Evolutionary conservation across 1,140 invertebrate species (phyloP).

Genomic region (Fragariocoptes setiger): DNA sequence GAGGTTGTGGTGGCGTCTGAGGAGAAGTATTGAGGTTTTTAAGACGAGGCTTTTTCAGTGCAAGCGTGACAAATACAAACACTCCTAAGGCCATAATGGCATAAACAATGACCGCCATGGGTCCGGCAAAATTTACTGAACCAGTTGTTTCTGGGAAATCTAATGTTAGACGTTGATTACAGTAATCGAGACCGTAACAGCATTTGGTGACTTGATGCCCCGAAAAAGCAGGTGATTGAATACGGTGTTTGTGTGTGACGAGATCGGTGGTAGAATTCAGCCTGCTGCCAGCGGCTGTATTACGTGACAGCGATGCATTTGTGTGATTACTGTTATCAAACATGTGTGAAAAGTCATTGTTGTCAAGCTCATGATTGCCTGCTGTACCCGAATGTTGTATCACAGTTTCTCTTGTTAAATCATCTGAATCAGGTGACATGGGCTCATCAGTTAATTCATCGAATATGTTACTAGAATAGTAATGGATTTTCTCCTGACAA

Average conservation of each 20-base stretch:
- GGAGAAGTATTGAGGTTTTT: not conserved
- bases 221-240: not conserved
- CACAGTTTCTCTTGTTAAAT: too few species aligned
- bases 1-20: not conserved
- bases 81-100: not conserved
- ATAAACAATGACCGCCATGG: not conserved
- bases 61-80: not conserved
- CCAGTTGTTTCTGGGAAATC: slow-evolving; percentile 8
- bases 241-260: not conserved
- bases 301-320: not conserved
- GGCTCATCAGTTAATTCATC: not conserved
- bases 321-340: not conserved
- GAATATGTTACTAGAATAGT: not conserved
- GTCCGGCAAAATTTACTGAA: slow-evolving; percentile 1
- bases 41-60: not conserved
- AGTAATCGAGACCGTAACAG: slow-evolving; percentile 13
- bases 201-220: slow-evolving; percentile 9
- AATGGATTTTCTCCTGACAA: not conserved
- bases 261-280: not conserved
- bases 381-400: too few species aligned
- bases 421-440: too few species aligned
- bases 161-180: slow-evolving; percentile 12
- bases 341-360: not conserved
- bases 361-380: not conserved
- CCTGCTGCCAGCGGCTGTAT: too few species aligned